Conservation (phyloP, 2,888 invertebrate genomes). For the Heliconius ethilla region DNA sequence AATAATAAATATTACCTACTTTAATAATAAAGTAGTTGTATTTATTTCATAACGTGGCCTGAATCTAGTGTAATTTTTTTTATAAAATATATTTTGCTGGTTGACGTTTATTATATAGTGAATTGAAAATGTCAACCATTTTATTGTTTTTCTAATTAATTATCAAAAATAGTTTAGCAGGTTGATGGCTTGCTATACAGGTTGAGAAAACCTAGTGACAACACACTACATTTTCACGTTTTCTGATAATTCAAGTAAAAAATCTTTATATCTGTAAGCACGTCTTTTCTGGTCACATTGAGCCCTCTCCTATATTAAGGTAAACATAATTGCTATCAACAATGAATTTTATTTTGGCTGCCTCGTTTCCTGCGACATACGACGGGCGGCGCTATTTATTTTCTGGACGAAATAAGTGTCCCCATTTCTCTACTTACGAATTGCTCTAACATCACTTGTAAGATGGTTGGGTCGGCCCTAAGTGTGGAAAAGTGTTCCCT, state of each 20-base stretch:
- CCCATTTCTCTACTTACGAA: conserved; percentile 62
- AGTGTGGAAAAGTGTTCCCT: conserved; percentile 69
- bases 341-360: conserved; percentile 55
- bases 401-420: conserved; percentile 63
- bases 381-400: conserved; percentile 55
- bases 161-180: neutral
- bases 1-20: neutral
- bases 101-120: no score
- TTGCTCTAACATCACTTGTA: conserved; percentile 63
- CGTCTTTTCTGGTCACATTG: conserved; percentile 44
- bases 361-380: conserved; percentile 41
- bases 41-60: neutral
- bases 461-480: conserved; percentile 56
- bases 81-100: neutral
- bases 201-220: neutral
- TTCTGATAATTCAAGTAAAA: conserved; percentile 9
- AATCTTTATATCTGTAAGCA: conserved; percentile 33
- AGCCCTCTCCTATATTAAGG: conserved; percentile 56
- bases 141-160: no score
- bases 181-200: neutral
- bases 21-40: neutral
- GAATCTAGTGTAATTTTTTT: neutral
- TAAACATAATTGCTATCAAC: conserved; percentile 62
- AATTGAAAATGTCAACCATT: no score
- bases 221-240: neutral